Evolutionary conservation across 2,888 invertebrate species (phyloP).

Genomic region (Perithous albicinctus): DNA sequence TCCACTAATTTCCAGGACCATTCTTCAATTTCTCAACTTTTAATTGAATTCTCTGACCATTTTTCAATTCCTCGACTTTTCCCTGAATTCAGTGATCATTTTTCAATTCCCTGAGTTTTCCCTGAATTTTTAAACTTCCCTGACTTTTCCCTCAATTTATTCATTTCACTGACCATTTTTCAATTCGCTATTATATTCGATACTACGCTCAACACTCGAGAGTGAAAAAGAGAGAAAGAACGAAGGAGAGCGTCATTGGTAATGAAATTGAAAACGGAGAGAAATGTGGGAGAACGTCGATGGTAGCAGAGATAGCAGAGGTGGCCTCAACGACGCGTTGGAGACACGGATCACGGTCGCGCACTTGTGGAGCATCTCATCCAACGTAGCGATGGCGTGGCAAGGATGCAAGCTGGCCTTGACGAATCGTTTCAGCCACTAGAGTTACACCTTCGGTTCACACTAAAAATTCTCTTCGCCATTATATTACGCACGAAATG

Average conservation of each 20-base stretch:
- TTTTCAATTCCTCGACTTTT: too few relatives aligned
- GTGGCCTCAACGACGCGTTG: constrained; percentile 24
- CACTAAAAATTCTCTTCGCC: not conserved
- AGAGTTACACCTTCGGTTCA: not conserved
- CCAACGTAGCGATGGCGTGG: constrained; percentile 60
- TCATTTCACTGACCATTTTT: not conserved
- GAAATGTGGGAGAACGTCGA: constrained; percentile 7
- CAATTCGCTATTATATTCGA: not conserved
- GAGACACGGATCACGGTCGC: constrained; percentile 64
- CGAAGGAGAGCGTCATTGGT: not conserved
- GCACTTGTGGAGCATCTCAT: constrained; percentile 67
- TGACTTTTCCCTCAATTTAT: too few relatives aligned
- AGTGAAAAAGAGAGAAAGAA: constrained; percentile 8
- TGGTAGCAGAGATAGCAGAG: not conserved
- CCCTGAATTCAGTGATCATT: constrained; percentile 2
- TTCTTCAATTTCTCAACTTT: not conserved
- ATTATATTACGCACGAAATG: not conserved
- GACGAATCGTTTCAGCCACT: constrained; percentile 29
- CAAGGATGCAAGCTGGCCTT: constrained; percentile 58
- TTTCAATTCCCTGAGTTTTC: too few relatives aligned
- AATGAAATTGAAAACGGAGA: not conserved
- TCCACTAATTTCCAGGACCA: too few relatives aligned
- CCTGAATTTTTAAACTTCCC: too few relatives aligned
- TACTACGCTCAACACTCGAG: constrained; percentile 5
- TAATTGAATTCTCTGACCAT: not conserved